Percentiles rank a stretch among this genome's conserved stretches.
Evolutionary conservation across 2,888 invertebrate genomes (phyloP).

Genomic region (Eupithecia pulchellata): DNA sequence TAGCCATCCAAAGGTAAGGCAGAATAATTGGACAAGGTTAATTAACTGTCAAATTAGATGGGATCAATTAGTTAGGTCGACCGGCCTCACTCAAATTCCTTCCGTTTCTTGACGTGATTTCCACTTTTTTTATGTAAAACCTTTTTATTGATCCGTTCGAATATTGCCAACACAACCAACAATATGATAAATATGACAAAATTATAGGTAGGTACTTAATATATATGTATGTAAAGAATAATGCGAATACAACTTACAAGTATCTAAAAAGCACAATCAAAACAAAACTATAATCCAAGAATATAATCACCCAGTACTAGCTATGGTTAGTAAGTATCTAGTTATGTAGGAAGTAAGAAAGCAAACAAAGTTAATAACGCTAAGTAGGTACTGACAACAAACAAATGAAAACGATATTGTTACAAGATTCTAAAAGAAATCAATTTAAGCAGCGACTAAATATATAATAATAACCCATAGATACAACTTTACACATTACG

Average conservation of each 20-base stretch:
- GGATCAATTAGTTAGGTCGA: conserved; percentile 21
- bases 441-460: conserved; percentile 5
- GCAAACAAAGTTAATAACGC: neutral
- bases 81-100: conserved; percentile 19
- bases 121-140: neutral
- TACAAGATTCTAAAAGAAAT: neutral
- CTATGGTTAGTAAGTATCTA: neutral
- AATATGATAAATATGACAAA: neutral
- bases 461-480: neutral
- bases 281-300: neutral
- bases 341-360: neutral
- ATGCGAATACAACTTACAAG: neutral
- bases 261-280: neutral
- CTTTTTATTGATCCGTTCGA: neutral
- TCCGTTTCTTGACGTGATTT: neutral
- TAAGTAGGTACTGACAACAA: neutral
- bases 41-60: conserved; percentile 38
- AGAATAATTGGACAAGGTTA: conserved; percentile 34
- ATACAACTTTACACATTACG: conserved; percentile 22
- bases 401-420: conserved; percentile 2
- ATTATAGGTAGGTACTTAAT: no score
- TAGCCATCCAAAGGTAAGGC: conserved; percentile 22
- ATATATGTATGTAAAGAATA: neutral
- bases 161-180: neutral
- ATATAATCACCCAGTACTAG: neutral